phyloP scores from a whole-genome alignment of 2,888 invertebrate species.

The Epirrhoe tristata region DNA sequence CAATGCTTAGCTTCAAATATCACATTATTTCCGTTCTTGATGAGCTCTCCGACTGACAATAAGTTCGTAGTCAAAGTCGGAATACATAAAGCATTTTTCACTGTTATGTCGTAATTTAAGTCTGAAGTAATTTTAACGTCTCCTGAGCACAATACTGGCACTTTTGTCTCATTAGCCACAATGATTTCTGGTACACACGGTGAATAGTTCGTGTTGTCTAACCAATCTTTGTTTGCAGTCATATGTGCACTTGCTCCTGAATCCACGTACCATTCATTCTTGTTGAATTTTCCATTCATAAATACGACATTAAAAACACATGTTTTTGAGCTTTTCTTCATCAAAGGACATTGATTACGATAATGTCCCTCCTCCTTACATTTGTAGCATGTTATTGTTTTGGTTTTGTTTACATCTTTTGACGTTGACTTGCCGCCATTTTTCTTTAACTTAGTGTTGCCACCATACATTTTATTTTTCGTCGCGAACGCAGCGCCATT shows the following conservation, averaged over 20 bases:
- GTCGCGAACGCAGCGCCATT: conserved; percentile 5
- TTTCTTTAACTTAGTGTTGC: neutral
- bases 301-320: conserved; percentile 40
- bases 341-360: neutral
- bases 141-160: too few species aligned
- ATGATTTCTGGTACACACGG: too few species aligned
- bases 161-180: conserved; percentile 44
- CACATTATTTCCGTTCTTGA: too few species aligned
- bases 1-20: too few species aligned
- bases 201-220: too few species aligned
- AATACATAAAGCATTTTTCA: conserved; percentile 44
- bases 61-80: conserved; percentile 41
- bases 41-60: too few species aligned
- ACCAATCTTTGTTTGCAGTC: conserved; percentile 38
- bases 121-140: conserved; percentile 36
- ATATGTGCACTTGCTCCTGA: conserved; percentile 47
- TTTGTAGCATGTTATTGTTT: neutral
- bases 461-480: too few species aligned
- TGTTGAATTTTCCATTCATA: conserved; percentile 42
- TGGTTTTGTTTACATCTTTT: too few species aligned
- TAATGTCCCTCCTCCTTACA: conserved; percentile 26
- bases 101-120: conserved; percentile 28
- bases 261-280: conserved; percentile 46
- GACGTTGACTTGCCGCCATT: neutral
- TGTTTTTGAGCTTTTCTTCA: too few species aligned